phyloP scores from a whole-genome alignment of 2,113 vertebrate genomes.

The Chlamydotis undulata region DNA sequence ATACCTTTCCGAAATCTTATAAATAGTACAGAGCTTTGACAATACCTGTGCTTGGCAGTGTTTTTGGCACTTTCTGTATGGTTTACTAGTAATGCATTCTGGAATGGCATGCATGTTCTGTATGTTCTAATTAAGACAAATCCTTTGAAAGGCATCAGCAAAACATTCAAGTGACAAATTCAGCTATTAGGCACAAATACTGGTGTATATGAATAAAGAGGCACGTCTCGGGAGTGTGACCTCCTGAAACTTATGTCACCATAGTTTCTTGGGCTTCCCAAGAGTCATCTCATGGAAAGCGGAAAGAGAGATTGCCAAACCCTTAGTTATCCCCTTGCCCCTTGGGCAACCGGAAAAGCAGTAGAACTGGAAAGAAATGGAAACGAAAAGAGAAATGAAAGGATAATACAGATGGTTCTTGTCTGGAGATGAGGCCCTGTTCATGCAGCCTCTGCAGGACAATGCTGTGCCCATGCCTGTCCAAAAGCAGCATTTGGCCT shows the following conservation, averaged over 20 bases:
- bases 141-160: neutral
- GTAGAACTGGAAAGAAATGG: neutral
- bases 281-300: neutral
- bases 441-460: neutral
- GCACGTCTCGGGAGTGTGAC: neutral
- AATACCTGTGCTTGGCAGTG: neutral
- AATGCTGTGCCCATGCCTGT: neutral
- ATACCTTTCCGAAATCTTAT: neutral
- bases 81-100: neutral
- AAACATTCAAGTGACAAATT: neutral
- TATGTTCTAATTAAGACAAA: neutral
- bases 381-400: neutral
- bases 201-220: neutral
- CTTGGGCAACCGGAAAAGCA: neutral
- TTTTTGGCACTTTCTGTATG: neutral
- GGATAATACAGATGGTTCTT: neutral
- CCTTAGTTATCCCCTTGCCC: neutral
- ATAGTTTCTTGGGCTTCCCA: neutral
- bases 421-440: neutral
- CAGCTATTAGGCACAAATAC: neutral
- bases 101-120: neutral
- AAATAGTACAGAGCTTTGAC: neutral
- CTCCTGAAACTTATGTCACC: neutral
- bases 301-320: neutral
- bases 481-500: neutral